Evolutionary conservation across 2,888 invertebrate genomes (phyloP).

Genomic region (Drosophila nigricruria): DNA sequence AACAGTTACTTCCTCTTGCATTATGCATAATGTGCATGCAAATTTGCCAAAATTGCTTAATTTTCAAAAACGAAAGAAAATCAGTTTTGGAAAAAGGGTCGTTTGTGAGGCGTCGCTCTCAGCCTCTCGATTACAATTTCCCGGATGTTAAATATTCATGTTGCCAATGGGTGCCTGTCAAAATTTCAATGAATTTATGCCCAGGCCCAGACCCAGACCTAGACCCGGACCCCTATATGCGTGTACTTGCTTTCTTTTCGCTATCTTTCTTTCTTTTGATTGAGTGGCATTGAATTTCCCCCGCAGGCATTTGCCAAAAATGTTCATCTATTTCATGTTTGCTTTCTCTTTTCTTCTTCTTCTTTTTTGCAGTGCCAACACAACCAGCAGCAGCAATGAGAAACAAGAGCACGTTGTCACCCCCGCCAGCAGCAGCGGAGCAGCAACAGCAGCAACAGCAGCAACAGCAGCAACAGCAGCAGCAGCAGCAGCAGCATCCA

Average conservation of each 20-base stretch:
- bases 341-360: conserved; percentile 3
- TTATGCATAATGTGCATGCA: conserved; percentile 77
- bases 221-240: conserved; percentile 50
- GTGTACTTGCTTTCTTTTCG: conserved; percentile 11
- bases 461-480: conserved; percentile 10
- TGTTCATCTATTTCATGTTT: conserved; percentile 6
- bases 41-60: conserved; percentile 77
- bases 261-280: conserved; percentile 28
- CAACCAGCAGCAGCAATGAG: conserved; percentile 52
- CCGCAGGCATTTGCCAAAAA: conserved; percentile 17
- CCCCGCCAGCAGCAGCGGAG: conserved; percentile 42
- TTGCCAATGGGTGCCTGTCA: conserved; percentile 64
- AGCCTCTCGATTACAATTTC: conserved; percentile 74
- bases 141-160: conserved; percentile 76
- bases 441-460: conserved; percentile 25
- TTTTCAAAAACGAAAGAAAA: conserved; percentile 32
- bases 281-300: conserved; percentile 47
- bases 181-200: conserved; percentile 77
- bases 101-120: conserved; percentile 9
- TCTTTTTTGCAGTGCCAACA: conserved; percentile 48
- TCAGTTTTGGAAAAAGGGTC: conserved; percentile 20
- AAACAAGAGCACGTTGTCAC: conserved; percentile 45
- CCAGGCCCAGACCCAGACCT: conserved; percentile 22
- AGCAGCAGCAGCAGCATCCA: conserved; percentile 1
- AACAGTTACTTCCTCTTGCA: conserved; percentile 36